A percentile compares a stretch with the other conserved stretches of the same genome.
Conservation (phyloP, 1,140 invertebrate species). For the Saccostrea glomerata region DNA sequence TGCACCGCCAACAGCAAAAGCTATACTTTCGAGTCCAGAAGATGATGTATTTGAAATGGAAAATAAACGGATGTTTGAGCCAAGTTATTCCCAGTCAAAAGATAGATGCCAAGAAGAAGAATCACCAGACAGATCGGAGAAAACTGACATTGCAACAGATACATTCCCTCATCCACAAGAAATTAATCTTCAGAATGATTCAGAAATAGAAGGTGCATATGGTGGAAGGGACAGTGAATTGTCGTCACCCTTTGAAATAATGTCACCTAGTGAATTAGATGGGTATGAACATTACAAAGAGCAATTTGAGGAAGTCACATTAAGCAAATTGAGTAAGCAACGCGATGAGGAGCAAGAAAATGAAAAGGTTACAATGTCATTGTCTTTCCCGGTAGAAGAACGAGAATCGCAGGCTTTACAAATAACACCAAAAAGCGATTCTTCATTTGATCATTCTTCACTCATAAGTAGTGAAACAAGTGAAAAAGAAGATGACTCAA, state of each 20-base stretch:
- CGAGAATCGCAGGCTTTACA: constrained; percentile 56
- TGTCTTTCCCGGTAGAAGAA: constrained; percentile 21
- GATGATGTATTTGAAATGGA: constrained; percentile 82
- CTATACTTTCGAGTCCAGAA: constrained; percentile 78
- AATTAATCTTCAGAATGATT: constrained; percentile 27
- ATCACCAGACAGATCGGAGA: neutral
- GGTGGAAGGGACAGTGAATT: constrained; percentile 25
- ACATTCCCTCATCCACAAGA: neutral
- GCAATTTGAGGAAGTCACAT: constrained; percentile 47
- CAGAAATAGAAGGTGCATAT: constrained; percentile 8
- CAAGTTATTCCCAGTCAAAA: constrained; percentile 9
- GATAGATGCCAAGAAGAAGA: constrained; percentile 45
- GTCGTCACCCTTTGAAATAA: constrained; percentile 78
- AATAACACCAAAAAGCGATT: constrained; percentile 60
- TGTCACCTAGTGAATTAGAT: constrained; percentile 75
- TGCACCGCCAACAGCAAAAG: constrained; percentile 70
- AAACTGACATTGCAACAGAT: neutral
- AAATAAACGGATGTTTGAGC: constrained; percentile 68
- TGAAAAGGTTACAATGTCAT: constrained; percentile 22
- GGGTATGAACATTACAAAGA: constrained; percentile 65
- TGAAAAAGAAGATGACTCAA: constrained; percentile 65
- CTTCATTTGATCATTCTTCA: constrained; percentile 71
- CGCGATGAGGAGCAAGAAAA: neutral
- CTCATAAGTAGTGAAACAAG: constrained; percentile 72
- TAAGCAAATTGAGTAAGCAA: neutral